Percentiles rank a stretch among this genome's conserved stretches.
Conservation (phyloP, 2,888 invertebrate species). For the Torymus aiolomorphi region DNA sequence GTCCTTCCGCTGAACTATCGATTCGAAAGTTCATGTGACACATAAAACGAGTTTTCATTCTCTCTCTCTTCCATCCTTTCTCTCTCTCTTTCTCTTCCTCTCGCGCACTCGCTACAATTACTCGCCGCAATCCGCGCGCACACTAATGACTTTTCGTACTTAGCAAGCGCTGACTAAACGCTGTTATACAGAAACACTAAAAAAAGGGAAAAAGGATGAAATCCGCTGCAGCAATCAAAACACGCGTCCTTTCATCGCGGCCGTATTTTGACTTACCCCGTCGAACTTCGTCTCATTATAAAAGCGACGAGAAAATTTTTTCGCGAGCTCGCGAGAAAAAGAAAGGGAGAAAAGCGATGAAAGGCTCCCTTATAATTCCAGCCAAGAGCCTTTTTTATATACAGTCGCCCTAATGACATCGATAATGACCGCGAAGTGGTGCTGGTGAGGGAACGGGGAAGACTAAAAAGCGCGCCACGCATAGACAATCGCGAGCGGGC, state of each 20-base stretch:
- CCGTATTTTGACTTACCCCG: no score
- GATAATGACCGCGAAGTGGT: slow-evolving; percentile 28
- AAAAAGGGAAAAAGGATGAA: no score
- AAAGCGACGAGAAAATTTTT: slow-evolving; percentile 22
- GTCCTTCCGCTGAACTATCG: background rate
- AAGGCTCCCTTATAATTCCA: slow-evolving; percentile 13
- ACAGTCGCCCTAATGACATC: slow-evolving; percentile 28
- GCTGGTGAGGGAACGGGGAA: background rate
- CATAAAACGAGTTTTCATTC: background rate
- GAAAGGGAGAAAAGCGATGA: background rate
- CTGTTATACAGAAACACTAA: no score
- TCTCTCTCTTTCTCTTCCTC: no score
- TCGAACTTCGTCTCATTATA: slow-evolving; percentile 12
- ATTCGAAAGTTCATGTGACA: slow-evolving; percentile 13
- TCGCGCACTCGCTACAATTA: no score
- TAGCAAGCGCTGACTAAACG: no score
- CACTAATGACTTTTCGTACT: no score
- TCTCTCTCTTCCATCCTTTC: background rate
- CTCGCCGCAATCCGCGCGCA: no score
- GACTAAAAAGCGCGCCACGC: slow-evolving; percentile 19
- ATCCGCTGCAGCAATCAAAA: no score
- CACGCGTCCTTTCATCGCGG: no score
- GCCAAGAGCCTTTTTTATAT: slow-evolving; percentile 12
- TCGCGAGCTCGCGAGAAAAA: background rate
- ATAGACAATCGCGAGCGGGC: slow-evolving; percentile 17